These are phyloP conservation scores for Phortica okadai DNA, from an alignment of 2,888 invertebrate genomes.

Conservation along the genomic window DNA sequence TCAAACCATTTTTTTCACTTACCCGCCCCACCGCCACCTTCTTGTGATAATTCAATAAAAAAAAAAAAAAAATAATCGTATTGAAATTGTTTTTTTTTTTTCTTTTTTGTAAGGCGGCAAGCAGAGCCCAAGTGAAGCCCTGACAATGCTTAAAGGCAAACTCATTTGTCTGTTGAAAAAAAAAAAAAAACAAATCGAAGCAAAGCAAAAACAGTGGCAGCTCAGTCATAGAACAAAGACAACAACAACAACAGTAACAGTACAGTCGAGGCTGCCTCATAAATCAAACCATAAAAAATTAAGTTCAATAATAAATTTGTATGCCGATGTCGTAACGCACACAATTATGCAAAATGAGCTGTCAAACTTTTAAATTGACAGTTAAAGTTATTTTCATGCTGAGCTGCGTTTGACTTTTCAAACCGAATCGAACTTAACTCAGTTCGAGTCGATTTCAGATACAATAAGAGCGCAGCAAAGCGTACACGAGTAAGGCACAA, in stretches of 20 bases:
- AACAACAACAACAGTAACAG: background rate
- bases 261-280: slow-evolving; percentile 46
- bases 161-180: background rate
- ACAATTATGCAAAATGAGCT: slow-evolving; percentile 63
- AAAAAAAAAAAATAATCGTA: background rate
- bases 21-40: background rate
- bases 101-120: background rate
- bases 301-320: slow-evolving; percentile 67
- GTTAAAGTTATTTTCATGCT: slow-evolving; percentile 47
- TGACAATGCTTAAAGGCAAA: too few relatives aligned
- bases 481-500: too few relatives aligned
- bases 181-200: background rate
- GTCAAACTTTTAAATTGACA: slow-evolving; percentile 63
- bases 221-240: background rate
- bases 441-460: too few relatives aligned
- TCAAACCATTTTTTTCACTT: background rate
- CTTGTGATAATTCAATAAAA: background rate
- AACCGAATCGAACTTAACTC: background rate
- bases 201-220: too few relatives aligned
- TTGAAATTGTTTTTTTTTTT: slow-evolving; percentile 7
- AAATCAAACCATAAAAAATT: slow-evolving; percentile 66
- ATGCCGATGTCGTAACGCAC: slow-evolving; percentile 54
- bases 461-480: too few relatives aligned
- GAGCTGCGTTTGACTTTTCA: slow-evolving; percentile 2
- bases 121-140: too few relatives aligned